phyloP scores from a whole-genome alignment of 2,797 vertebrate species.

The Gallirallus australis region DNA sequence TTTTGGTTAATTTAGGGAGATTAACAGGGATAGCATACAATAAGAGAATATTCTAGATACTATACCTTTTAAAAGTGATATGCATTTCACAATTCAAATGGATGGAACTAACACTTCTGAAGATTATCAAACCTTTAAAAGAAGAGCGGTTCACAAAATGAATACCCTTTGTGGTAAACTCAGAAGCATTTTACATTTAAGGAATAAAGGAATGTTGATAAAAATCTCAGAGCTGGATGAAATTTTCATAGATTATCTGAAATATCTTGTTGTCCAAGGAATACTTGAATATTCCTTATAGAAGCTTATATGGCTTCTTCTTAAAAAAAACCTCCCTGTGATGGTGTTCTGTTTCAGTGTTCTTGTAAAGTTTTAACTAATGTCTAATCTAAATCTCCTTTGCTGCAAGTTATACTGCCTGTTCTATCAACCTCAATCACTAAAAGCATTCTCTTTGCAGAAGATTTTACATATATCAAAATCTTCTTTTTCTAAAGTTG shows the following conservation, averaged over 20 bases:
- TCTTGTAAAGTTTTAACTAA: neutral
- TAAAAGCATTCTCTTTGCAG: neutral
- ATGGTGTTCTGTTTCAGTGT: neutral
- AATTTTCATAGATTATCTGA: neutral
- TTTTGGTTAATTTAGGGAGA: neutral
- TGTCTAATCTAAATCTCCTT: neutral
- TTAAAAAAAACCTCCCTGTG: neutral
- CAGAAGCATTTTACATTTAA: neutral
- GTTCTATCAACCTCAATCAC: neutral
- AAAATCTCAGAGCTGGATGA: neutral
- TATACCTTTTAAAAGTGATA: neutral
- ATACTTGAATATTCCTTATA: neutral
- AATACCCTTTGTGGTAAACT: neutral
- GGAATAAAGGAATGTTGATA: neutral
- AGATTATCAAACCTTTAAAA: slow-evolving; percentile 14
- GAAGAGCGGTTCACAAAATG: neutral
- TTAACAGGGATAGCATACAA: neutral
- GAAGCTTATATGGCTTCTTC: neutral
- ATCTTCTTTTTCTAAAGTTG: neutral
- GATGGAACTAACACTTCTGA: neutral
- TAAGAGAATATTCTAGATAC: neutral
- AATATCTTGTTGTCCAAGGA: neutral
- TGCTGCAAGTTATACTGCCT: neutral
- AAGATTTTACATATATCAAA: neutral
- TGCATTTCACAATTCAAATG: neutral